Evolutionary conservation across 2,113 vertebrate species (phyloP).

Genomic region (Peromyscus polionotus): DNA sequence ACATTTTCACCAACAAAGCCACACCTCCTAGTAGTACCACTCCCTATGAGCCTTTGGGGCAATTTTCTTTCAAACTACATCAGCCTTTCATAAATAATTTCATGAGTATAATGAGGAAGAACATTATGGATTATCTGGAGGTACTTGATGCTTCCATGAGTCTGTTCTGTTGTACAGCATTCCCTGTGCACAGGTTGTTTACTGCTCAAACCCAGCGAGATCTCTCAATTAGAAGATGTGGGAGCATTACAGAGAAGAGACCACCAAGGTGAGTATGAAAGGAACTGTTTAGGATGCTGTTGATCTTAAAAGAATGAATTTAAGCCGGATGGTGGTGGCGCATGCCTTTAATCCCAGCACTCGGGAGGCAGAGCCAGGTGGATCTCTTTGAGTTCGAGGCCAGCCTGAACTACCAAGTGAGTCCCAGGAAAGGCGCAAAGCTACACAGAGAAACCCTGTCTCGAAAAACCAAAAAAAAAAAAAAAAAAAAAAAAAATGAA

Average conservation of each 20-base stretch:
- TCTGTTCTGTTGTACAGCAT: neutral
- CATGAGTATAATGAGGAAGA: neutral
- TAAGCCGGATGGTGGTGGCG: too few relatives aligned
- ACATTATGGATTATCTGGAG: neutral
- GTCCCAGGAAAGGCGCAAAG: too few relatives aligned
- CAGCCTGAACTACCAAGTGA: too few relatives aligned
- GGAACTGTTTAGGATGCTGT: neutral
- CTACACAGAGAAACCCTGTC: too few relatives aligned
- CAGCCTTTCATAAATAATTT: neutral
- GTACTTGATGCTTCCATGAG: neutral
- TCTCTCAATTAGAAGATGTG: neutral
- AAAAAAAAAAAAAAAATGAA: neutral
- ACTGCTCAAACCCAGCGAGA: neutral
- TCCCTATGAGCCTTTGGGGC: neutral
- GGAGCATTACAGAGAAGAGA: neutral
- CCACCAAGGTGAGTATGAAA: neutral
- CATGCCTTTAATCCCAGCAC: too few relatives aligned
- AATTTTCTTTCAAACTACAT: neutral
- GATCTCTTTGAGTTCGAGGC: too few relatives aligned
- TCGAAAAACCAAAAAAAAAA: too few relatives aligned
- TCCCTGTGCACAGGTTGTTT: neutral
- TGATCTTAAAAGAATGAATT: neutral
- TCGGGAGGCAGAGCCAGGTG: too few relatives aligned
- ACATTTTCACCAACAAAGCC: neutral
- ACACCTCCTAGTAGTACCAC: neutral